Percentiles rank a stretch among this genome's conserved stretches.
These are phyloP conservation scores for Heliornis fulica DNA, from an alignment of 2,113 vertebrate species.

Conservation along the genomic window DNA sequence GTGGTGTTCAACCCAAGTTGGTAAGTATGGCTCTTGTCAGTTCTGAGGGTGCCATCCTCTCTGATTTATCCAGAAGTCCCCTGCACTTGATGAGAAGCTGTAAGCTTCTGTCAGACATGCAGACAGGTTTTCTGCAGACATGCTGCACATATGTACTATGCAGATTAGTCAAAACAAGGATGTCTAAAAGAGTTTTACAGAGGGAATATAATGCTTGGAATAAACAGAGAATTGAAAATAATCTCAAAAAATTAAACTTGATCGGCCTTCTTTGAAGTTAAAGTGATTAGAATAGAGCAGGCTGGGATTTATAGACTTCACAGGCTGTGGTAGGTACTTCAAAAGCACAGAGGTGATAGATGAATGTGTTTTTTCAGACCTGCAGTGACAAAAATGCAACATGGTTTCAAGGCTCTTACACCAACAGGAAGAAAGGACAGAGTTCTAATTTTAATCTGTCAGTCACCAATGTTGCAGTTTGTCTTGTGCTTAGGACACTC, in stretches of 20 bases:
- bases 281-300: slow-evolving; percentile 21
- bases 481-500: not conserved
- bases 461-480: not conserved
- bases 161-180: not conserved
- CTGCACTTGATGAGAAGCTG: not conserved
- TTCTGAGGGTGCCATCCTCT: not conserved
- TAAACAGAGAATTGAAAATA: slow-evolving; percentile 7
- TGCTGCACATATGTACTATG: not conserved
- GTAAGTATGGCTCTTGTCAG: not conserved
- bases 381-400: slow-evolving; percentile 1
- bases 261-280: slow-evolving; percentile 21
- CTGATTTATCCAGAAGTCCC: not conserved
- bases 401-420: not conserved
- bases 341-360: slow-evolving; percentile 25
- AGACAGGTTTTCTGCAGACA: not conserved
- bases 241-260: not conserved
- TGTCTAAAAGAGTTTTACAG: not conserved
- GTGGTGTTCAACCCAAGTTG: not conserved
- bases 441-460: slow-evolving; percentile 5
- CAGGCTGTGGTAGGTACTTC: not conserved
- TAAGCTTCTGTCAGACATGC: not conserved
- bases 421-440: not conserved
- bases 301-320: not conserved
- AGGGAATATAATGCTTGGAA: not conserved
- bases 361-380: not conserved